phyloP scores from a whole-genome alignment of 2,113 vertebrate genomes.

The Tragelaphus strepsiceros region DNA sequence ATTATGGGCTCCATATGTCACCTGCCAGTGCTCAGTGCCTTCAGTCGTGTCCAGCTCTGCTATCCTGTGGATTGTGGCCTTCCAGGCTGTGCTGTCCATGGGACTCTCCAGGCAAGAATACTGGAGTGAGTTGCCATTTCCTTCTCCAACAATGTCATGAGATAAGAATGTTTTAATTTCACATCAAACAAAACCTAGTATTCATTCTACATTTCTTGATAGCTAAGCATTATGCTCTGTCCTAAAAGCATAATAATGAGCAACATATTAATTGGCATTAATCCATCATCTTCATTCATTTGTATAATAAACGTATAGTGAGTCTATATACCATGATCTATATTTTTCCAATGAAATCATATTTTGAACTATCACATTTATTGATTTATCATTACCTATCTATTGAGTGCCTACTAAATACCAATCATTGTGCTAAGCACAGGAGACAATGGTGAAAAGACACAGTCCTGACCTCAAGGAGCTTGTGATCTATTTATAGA shows the following conservation, averaged over 20 bases:
- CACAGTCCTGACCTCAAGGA: not conserved
- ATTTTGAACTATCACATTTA: not conserved
- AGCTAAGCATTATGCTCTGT: not conserved
- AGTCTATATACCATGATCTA: not conserved
- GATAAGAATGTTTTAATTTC: not conserved
- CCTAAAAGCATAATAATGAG: not conserved
- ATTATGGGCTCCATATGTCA: not conserved
- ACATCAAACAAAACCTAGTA: not conserved
- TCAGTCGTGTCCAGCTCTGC: not conserved
- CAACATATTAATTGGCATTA: not conserved
- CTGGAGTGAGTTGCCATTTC: not conserved
- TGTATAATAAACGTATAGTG: not conserved
- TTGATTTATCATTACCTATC: not conserved
- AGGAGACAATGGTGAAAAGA: not conserved
- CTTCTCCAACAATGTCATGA: not conserved
- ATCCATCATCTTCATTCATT: not conserved
- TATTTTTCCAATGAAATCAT: not conserved
- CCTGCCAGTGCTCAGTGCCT: not conserved
- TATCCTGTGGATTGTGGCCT: not conserved
- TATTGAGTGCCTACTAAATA: not conserved
- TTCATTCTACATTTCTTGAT: not conserved
- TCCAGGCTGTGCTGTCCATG: not conserved
- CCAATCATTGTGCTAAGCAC: not conserved
- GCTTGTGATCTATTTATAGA: not conserved
- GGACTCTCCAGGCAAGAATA: not conserved